Evolutionary conservation across 2,797 vertebrate species (phyloP).

Genomic region (Aeoliscus strigatus): DNA sequence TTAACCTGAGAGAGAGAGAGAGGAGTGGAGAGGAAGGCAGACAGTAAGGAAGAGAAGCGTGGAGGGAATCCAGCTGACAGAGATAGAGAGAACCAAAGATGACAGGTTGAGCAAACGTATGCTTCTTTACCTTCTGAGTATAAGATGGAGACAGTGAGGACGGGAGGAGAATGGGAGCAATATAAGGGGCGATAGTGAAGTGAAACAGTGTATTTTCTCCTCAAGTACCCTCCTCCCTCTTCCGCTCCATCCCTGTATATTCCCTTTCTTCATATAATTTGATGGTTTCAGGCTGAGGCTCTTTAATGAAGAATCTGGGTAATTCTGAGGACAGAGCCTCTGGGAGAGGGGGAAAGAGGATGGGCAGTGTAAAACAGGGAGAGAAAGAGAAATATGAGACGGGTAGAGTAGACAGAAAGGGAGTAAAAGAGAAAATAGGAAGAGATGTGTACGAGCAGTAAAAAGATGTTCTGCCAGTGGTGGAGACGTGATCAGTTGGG

Average conservation of each 20-base stretch:
- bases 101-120: neutral
- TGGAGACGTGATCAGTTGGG: constrained; percentile 17
- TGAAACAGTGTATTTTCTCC: constrained; percentile 30
- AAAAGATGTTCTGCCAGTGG: constrained; percentile 22
- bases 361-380: constrained; percentile 25
- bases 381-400: constrained; percentile 24
- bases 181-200: constrained; percentile 6
- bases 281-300: constrained; percentile 56
- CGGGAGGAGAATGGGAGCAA: constrained; percentile 17
- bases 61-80: constrained; percentile 19
- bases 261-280: constrained; percentile 49
- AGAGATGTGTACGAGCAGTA: constrained; percentile 24
- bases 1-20: constrained; percentile 57
- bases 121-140: constrained; percentile 18
- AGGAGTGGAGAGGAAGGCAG: constrained; percentile 5
- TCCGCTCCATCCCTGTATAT: constrained; percentile 9
- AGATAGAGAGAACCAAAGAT: constrained; percentile 10
- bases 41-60: constrained; percentile 13
- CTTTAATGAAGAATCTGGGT: constrained; percentile 67
- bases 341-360: constrained; percentile 32
- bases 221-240: constrained; percentile 21
- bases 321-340: constrained; percentile 61
- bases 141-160: constrained; percentile 15
- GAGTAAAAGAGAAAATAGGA: constrained; percentile 26
- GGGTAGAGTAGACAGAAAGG: constrained; percentile 19